Conservation (phyloP, 2,113 vertebrate genomes). For the Melozone crissalis region DNA sequence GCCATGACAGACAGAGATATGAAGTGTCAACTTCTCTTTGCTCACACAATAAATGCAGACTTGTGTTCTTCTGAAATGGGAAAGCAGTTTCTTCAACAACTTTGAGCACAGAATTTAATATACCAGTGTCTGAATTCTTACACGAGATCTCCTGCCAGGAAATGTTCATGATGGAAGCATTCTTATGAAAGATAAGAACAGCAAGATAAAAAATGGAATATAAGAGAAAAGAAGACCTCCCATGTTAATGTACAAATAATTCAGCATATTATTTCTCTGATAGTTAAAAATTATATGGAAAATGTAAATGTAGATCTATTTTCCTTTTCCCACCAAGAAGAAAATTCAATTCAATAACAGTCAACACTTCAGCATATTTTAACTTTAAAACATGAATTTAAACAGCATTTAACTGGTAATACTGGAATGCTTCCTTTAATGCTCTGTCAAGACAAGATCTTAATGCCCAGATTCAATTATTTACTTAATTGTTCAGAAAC, state of each 20-base stretch:
- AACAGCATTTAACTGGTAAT: neutral
- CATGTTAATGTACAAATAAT: neutral
- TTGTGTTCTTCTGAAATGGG: constrained; percentile 2
- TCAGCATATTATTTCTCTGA: neutral
- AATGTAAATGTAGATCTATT: neutral
- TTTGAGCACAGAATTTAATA: constrained; percentile 27
- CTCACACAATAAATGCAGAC: neutral
- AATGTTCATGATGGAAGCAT: constrained; percentile 22
- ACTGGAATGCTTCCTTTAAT: neutral
- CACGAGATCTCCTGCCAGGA: neutral
- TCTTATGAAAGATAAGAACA: constrained; percentile 27
- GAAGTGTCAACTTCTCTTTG: neutral
- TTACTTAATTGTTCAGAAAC: neutral
- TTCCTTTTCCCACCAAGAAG: neutral
- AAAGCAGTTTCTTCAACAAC: constrained; percentile 30
- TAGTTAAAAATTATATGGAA: neutral
- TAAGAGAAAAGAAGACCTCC: neutral
- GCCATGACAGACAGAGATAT: neutral
- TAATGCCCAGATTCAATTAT: neutral
- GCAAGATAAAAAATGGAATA: constrained; percentile 4
- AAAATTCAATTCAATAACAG: neutral
- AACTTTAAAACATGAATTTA: neutral
- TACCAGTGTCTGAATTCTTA: constrained; percentile 43
- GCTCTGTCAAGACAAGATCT: neutral
- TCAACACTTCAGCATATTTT: neutral